phyloP scores from a whole-genome alignment of 1,140 invertebrate genomes.

The Pogonomyrmex californicus region DNA sequence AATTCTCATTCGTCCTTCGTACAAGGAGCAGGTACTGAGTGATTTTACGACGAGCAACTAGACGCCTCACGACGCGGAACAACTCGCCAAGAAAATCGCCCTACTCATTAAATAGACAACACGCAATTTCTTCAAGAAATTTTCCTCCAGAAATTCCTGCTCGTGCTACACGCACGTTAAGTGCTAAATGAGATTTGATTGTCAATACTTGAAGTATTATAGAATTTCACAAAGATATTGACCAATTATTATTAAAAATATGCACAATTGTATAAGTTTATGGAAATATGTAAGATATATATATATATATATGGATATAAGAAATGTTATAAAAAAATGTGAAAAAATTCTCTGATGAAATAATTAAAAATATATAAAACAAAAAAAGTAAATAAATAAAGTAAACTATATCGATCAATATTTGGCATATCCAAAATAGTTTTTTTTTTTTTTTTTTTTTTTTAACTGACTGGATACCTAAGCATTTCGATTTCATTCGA shows the following conservation, averaged over 20 bases:
- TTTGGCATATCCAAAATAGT: neutral
- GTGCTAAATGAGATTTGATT: neutral
- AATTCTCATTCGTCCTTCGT: neutral
- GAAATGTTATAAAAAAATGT: neutral
- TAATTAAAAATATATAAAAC: neutral
- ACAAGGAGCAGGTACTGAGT: neutral
- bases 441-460: neutral
- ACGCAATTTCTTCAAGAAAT: conserved; percentile 12
- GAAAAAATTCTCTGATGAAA: neutral
- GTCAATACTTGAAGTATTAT: neutral
- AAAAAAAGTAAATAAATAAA: too few relatives aligned
- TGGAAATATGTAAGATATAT: neutral
- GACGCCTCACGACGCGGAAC: neutral
- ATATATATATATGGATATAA: too few relatives aligned
- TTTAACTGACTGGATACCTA: neutral
- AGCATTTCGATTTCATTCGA: neutral
- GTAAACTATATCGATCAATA: neutral
- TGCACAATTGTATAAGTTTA: neutral
- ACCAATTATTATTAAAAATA: neutral
- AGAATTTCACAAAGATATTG: neutral
- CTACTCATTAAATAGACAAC: conserved; percentile 18
- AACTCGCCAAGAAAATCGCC: conserved; percentile 21
- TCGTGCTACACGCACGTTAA: neutral
- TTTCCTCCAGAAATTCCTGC: neutral
- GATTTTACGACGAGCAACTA: conserved; percentile 9